Evolutionary conservation across 2,113 vertebrate species (phyloP).

Genomic region (Pao palembangensis): DNA sequence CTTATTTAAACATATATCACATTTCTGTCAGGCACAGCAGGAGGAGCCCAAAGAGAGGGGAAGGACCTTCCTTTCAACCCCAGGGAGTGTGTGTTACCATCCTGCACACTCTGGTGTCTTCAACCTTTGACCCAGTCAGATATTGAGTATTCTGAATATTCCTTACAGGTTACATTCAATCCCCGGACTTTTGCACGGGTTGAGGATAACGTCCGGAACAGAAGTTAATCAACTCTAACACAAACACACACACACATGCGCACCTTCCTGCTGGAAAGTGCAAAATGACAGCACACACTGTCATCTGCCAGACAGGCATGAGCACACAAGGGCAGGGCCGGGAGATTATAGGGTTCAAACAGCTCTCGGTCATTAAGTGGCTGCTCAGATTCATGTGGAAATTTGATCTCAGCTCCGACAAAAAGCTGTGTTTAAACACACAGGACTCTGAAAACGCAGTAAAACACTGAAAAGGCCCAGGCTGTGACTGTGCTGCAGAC

Average conservation of each 20-base stretch:
- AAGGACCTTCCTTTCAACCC: too few relatives aligned
- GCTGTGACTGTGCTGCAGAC: too few relatives aligned
- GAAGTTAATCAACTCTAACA: background rate
- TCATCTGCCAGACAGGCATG: too few relatives aligned
- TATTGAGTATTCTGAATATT: background rate
- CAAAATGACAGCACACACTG: too few relatives aligned
- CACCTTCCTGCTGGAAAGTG: background rate
- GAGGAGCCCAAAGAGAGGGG: background rate
- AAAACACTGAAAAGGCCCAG: too few relatives aligned
- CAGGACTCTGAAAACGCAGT: background rate
- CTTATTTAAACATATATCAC: too few relatives aligned
- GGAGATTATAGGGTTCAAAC: constrained; percentile 18
- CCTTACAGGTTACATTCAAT: too few relatives aligned
- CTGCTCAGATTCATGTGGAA: constrained; percentile 11
- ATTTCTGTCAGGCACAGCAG: too few relatives aligned
- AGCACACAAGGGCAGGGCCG: background rate
- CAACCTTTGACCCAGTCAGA: background rate
- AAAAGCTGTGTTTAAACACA: background rate
- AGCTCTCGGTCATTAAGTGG: constrained; percentile 26
- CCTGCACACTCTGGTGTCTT: background rate
- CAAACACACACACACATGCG: background rate
- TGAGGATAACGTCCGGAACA: too few relatives aligned
- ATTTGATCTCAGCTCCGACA: background rate
- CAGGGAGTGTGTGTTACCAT: background rate
- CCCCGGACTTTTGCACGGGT: too few relatives aligned